These are phyloP conservation scores for Ennomos quercinarius DNA, from an alignment of 2,888 invertebrate genomes.

Conservation along the genomic window DNA sequence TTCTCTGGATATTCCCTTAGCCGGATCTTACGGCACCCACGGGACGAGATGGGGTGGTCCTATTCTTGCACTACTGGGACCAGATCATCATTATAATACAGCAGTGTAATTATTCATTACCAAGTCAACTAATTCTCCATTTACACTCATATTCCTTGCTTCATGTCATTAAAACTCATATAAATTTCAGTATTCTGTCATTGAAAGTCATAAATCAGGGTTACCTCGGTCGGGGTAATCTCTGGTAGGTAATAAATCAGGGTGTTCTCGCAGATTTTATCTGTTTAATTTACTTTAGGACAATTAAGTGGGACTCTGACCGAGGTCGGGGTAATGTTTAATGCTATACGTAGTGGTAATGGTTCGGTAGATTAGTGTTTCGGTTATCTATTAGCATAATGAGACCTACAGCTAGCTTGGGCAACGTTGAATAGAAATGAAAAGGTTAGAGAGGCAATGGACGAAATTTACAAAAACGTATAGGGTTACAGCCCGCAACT, in stretches of 20 bases:
- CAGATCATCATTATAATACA: too few species aligned
- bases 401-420: neutral
- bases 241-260: slow-evolving; percentile 50
- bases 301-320: slow-evolving; percentile 48
- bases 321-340: slow-evolving; percentile 13
- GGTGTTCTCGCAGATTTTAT: slow-evolving; percentile 54
- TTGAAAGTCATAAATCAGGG: slow-evolving; percentile 41
- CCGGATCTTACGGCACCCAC: too few species aligned
- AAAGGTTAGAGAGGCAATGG: too few species aligned
- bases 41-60: too few species aligned
- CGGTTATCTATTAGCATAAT: slow-evolving; percentile 15
- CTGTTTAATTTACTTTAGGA: slow-evolving; percentile 57
- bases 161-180: slow-evolving; percentile 23
- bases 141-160: slow-evolving; percentile 1
- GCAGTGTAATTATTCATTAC: too few species aligned
- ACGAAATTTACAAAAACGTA: too few species aligned
- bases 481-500: too few species aligned
- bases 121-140: neutral
- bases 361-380: slow-evolving; percentile 16
- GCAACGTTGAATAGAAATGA: too few species aligned
- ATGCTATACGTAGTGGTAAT: slow-evolving; percentile 25
- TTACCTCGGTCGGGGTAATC: slow-evolving; percentile 46
- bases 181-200: slow-evolving; percentile 40
- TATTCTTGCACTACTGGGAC: too few species aligned
- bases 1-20: too few species aligned